Percentiles rank a stretch among this genome's conserved stretches.
Evolutionary conservation across 2,113 vertebrate genomes (phyloP).

Genomic region (Psephotus haematonotus): DNA sequence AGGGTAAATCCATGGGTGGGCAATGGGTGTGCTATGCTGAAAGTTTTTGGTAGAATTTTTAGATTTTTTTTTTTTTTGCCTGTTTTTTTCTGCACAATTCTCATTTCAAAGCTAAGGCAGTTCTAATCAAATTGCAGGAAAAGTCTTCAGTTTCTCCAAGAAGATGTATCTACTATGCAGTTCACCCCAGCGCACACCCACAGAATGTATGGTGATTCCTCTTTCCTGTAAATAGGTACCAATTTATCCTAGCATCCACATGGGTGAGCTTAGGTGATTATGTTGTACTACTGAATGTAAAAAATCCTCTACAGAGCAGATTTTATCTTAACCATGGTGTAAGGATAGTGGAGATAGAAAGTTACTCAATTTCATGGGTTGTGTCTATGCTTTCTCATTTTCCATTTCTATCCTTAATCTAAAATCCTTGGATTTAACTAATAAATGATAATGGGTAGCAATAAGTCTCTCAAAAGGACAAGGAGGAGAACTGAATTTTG

Average conservation of each 20-base stretch:
- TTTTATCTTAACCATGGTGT: neutral
- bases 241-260: neutral
- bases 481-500: neutral
- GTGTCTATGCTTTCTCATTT: neutral
- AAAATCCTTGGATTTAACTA: neutral
- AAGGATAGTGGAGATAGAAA: neutral
- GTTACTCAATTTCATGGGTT: neutral
- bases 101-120: neutral
- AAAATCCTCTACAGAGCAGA: neutral
- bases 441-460: neutral
- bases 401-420: neutral
- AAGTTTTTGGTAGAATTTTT: neutral
- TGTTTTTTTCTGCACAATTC: neutral
- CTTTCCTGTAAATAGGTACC: neutral
- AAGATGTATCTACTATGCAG: neutral
- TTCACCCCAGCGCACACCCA: neutral
- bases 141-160: neutral
- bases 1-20: neutral
- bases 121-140: neutral
- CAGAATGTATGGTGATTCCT: neutral
- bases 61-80: neutral
- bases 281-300: neutral
- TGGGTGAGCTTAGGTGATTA: neutral
- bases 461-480: neutral
- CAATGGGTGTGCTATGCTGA: neutral